These are phyloP conservation scores for Zaprionus taronus DNA, from an alignment of 1,140 invertebrate species.

Conservation along the genomic window DNA sequence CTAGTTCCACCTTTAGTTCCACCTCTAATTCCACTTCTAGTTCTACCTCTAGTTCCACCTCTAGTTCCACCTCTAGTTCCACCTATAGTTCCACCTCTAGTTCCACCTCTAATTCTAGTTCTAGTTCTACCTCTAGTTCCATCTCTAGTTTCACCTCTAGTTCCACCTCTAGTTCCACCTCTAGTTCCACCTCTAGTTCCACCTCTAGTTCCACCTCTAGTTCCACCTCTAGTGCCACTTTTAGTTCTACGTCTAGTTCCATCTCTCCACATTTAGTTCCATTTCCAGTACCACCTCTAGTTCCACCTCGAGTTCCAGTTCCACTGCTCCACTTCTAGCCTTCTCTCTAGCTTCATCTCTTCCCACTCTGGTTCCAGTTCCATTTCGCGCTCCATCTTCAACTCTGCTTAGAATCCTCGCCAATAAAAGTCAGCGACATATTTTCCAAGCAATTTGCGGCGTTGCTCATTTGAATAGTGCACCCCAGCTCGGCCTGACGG, in stretches of 20 bases:
- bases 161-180: too few species aligned
- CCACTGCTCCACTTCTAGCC: background rate
- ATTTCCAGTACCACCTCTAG: background rate
- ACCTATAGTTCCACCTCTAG: background rate
- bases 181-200: too few species aligned
- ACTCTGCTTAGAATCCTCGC: slow-evolving; percentile 3
- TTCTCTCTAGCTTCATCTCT: background rate
- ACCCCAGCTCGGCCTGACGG: background rate
- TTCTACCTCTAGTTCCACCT: too few species aligned
- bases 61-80: too few species aligned
- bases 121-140: too few species aligned
- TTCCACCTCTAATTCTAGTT: background rate
- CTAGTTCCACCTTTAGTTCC: too few species aligned
- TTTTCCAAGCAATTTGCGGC: slow-evolving; percentile 73
- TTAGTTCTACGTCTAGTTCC: background rate
- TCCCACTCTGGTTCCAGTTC: background rate
- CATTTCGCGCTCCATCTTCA: background rate
- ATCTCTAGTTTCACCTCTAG: too few species aligned
- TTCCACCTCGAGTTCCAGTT: background rate
- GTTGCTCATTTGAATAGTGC: slow-evolving; percentile 63
- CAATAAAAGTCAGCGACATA: slow-evolving; percentile 63
- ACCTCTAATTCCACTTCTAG: background rate
- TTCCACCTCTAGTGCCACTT: background rate
- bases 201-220: background rate
- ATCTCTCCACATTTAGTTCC: too few species aligned